phyloP scores from a whole-genome alignment of 1,140 invertebrate genomes.

The Eriocheir sinensis region DNA sequence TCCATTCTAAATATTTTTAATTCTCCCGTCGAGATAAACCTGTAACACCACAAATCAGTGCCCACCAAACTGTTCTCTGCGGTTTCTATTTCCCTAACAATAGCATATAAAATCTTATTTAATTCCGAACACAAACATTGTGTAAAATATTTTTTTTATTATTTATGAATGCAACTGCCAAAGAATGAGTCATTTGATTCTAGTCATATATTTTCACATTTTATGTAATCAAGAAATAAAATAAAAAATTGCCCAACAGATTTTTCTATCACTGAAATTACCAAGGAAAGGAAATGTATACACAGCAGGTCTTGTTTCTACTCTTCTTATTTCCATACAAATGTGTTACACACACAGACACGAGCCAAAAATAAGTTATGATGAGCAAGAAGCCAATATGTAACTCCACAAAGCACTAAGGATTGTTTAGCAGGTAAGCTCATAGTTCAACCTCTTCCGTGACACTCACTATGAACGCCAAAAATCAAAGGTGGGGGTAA shows the following conservation, averaged over 20 bases:
- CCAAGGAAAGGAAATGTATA: not conserved
- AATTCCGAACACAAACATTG: no score
- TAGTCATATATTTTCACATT: not conserved
- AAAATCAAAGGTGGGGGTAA: not conserved
- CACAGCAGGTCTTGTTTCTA: not conserved
- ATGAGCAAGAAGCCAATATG: conserved; percentile 24
- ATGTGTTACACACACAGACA: conserved; percentile 15
- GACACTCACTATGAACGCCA: not conserved
- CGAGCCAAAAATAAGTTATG: conserved; percentile 5
- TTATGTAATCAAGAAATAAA: not conserved
- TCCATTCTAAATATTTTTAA: no score
- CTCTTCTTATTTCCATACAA: conserved; percentile 47
- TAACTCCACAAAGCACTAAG: not conserved
- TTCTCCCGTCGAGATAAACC: no score
- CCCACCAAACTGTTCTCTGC: no score
- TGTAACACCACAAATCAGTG: no score
- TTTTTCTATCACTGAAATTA: not conserved
- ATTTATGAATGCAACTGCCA: no score
- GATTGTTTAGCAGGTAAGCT: not conserved
- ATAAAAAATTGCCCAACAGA: not conserved
- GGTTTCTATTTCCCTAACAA: no score
- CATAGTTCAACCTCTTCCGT: not conserved
- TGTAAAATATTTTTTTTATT: no score
- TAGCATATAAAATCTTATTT: no score
- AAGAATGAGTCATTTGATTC: no score